Evolutionary conservation across 1,140 invertebrate species (phyloP).

Genomic region (Psix sp.): DNA sequence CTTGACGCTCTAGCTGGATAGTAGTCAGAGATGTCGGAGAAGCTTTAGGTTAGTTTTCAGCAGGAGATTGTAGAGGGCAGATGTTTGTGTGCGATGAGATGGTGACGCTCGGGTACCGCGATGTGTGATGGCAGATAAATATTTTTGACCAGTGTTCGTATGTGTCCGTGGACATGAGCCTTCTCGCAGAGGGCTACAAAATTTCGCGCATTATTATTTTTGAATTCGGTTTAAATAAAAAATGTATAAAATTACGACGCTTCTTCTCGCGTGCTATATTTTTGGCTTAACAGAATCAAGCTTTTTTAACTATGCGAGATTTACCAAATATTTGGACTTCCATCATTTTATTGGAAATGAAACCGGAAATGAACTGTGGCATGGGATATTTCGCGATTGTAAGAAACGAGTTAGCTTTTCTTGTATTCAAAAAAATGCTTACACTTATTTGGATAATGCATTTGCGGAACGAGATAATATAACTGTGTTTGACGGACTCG

Average conservation of each 20-base stretch:
- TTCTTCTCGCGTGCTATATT: constrained; percentile 56
- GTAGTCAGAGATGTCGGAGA: constrained; percentile 64
- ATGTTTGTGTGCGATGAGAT: constrained; percentile 60
- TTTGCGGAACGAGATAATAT: constrained; percentile 82
- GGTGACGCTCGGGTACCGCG: constrained; percentile 56
- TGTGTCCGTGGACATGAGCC: constrained; percentile 38
- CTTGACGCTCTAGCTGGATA: constrained; percentile 72
- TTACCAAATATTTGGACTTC: constrained; percentile 63
- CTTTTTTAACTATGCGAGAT: constrained; percentile 64
- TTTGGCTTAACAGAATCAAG: constrained; percentile 37
- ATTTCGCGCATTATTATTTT: constrained; percentile 18
- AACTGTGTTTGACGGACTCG: constrained; percentile 83
- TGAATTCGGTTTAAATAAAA: constrained; percentile 37
- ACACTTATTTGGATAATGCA: constrained; percentile 81
- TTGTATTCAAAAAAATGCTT: constrained; percentile 87
- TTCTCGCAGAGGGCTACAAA: constrained; percentile 14
- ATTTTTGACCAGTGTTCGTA: constrained; percentile 45
- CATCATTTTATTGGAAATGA: constrained; percentile 57
- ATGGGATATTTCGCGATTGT: constrained; percentile 83
- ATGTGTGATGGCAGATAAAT: constrained; percentile 31
- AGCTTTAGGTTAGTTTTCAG: constrained; percentile 72
- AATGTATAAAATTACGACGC: constrained; percentile 58
- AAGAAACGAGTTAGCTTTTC: constrained; percentile 80
- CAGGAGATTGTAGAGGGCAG: constrained; percentile 70
- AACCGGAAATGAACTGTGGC: constrained; percentile 84